Evolutionary conservation across 2,888 invertebrate genomes (phyloP).

Genomic region (Nasonia oneida): DNA sequence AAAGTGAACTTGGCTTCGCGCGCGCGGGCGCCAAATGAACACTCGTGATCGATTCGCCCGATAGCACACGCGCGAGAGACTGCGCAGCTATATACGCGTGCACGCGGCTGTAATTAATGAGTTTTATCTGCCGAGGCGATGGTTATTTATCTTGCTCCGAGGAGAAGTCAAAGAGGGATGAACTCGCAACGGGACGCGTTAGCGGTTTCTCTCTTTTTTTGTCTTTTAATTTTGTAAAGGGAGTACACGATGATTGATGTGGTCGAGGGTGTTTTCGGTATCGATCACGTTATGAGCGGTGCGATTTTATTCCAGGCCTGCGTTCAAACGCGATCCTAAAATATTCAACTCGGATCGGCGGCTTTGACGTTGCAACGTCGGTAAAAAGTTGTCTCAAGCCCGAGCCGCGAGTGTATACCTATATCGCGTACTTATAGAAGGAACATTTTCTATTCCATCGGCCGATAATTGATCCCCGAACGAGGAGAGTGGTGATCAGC

Average conservation of each 20-base stretch:
- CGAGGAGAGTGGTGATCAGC: background rate
- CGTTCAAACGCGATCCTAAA: background rate
- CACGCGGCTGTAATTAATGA: slow-evolving; percentile 45
- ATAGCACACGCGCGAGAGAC: background rate
- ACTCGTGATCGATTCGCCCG: slow-evolving; percentile 32
- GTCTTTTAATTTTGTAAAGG: background rate
- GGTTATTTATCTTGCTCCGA: slow-evolving; percentile 42
- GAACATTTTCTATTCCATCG: background rate
- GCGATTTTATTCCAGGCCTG: background rate
- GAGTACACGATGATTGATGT: background rate
- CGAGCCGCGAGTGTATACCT: background rate
- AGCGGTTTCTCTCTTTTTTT: background rate
- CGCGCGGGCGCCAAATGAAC: slow-evolving; percentile 28
- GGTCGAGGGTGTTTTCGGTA: background rate
- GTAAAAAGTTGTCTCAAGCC: background rate
- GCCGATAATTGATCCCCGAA: background rate
- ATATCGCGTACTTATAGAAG: background rate
- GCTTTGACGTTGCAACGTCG: background rate
- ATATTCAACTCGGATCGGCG: slow-evolving; percentile 20
- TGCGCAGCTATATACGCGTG: background rate
- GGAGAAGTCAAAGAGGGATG: slow-evolving; percentile 15
- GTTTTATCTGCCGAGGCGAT: slow-evolving; percentile 20
- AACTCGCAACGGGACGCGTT: background rate
- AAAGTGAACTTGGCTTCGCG: slow-evolving; percentile 4
- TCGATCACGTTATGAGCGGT: background rate